A percentile compares a stretch with the other conserved stretches of the same genome.
Evolutionary conservation across 2,888 invertebrate genomes (phyloP).

Genomic region (Eueremaeus valkanovi): DNA sequence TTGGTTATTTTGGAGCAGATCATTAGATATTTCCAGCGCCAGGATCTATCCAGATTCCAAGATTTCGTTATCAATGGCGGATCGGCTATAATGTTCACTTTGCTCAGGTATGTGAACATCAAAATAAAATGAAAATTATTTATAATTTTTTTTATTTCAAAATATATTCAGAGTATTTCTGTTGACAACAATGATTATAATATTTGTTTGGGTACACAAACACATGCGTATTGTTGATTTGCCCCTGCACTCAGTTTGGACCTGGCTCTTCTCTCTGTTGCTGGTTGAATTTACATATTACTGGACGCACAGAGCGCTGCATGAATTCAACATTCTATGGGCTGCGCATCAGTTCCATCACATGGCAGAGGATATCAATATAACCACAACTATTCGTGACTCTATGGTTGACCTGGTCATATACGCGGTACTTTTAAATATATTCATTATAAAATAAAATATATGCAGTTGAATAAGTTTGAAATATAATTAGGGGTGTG

Average conservation of each 20-base stretch:
- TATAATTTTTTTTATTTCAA: not conserved
- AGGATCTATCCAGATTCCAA: conserved; percentile 31
- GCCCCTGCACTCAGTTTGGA: conserved; percentile 35
- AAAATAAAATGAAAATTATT: not conserved
- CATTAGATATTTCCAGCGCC: conserved; percentile 24
- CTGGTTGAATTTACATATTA: conserved; percentile 36
- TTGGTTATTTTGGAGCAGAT: conserved; percentile 31
- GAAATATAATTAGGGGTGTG: too few species aligned
- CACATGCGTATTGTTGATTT: conserved; percentile 35
- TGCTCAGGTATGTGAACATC: not conserved
- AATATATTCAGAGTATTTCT: conserved; percentile 18
- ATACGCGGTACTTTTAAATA: conserved; percentile 63
- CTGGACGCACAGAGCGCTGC: conserved; percentile 36
- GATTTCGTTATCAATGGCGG: conserved; percentile 29
- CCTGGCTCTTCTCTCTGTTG: conserved; percentile 20
- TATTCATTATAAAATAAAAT: not conserved
- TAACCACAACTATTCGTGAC: conserved; percentile 76
- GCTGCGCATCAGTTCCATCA: conserved; percentile 87
- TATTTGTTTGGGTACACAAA: conserved; percentile 22
- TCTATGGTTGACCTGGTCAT: conserved; percentile 74
- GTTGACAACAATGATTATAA: not conserved
- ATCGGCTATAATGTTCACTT: conserved; percentile 25
- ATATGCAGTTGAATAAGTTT: too few species aligned
- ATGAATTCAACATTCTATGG: conserved; percentile 74
- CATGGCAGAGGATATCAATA: conserved; percentile 82